Base-by-base conservation (phyloP, 2,113 vertebrate species). In the Apodemus sylvaticus region DNA sequence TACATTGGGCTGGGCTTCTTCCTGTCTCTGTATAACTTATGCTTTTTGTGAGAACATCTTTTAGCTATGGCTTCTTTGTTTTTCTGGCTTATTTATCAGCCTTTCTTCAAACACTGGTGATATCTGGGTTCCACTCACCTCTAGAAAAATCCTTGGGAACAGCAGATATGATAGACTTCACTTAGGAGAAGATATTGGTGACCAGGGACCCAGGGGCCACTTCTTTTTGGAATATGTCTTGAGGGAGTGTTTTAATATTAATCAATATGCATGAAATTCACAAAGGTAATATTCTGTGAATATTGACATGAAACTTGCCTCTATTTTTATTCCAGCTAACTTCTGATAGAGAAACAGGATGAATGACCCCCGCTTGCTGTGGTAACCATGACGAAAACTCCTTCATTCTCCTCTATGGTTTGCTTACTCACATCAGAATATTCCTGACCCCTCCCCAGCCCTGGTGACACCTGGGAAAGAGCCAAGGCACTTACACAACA, bases 261-360 rank as follows among this genome's bases (percentile, higher is more conserved):
- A 42, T 96, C 94, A 85, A 13, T 62, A 53, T 45, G 88, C 73
- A 86, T 93, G 12, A 64, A 78, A 78, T 81, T 51, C 22, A 90
- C 53, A 29, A 70, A n/a, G 42, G 83, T 77, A 78, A 36, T 24
- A 95, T 86, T 86, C 92, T 89, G 17, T 94, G 86, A 45, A 11
- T n/a, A n/a, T n/a, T n/a, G n/a, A 66, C 7, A n/a, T 34, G 39
- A 48, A 86, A 93, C 5, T 34, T 89, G 77, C 74, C 88, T 5
- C 22, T 90, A 48, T 51, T 91, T 96, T 95, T 39, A 87, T 1
- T 91, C 29, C 55, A 81, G 45, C 55, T 95, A 93, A 34, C 53
- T 73, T 91, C 60, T 20, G 53, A 0, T 36, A 45, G 88, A 86
- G 89, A 93, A 68, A 39, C 24, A 77, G 42, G 88, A 22, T 62